phyloP scores from a whole-genome alignment of 37 sponge, comb jelly and placozoan genomes.

The Chondrosia reniformis region DNA sequence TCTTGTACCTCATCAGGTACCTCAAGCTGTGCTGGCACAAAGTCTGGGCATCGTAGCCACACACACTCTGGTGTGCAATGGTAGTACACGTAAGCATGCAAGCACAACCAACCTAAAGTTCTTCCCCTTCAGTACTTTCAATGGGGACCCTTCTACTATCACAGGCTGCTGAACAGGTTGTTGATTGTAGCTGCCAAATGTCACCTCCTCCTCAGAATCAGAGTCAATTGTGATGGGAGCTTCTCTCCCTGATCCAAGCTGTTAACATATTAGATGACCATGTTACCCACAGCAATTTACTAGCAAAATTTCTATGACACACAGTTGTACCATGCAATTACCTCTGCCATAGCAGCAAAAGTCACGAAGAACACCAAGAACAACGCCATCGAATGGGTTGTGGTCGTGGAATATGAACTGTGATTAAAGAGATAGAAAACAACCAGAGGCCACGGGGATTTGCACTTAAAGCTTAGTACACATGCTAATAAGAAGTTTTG shows the following conservation, averaged over 20 bases:
- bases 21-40: slow-evolving; percentile 16
- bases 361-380: background rate
- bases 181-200: background rate
- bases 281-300: background rate
- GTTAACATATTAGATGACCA: slow-evolving; percentile 2
- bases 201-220: slow-evolving; percentile 1
- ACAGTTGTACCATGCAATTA: slow-evolving; percentile 2
- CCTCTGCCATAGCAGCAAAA: background rate
- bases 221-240: slow-evolving; percentile 3
- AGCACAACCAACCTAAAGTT: background rate
- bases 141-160: slow-evolving; percentile 1
- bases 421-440: background rate
- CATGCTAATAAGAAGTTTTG: too few species aligned
- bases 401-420: background rate
- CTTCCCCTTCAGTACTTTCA: background rate
- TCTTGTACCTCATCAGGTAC: slow-evolving; percentile 14
- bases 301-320: background rate
- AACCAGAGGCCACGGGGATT: background rate
- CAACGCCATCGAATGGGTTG: background rate
- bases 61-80: slow-evolving; percentile 19
- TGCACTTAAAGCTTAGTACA: slow-evolving; percentile 2
- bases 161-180: slow-evolving; percentile 1
- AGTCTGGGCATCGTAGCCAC: background rate
- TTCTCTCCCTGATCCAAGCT: background rate
- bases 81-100: slow-evolving; percentile 13